These are phyloP conservation scores for Prunella himalayana DNA, from an alignment of 2,113 vertebrate species.

Conservation along the genomic window DNA sequence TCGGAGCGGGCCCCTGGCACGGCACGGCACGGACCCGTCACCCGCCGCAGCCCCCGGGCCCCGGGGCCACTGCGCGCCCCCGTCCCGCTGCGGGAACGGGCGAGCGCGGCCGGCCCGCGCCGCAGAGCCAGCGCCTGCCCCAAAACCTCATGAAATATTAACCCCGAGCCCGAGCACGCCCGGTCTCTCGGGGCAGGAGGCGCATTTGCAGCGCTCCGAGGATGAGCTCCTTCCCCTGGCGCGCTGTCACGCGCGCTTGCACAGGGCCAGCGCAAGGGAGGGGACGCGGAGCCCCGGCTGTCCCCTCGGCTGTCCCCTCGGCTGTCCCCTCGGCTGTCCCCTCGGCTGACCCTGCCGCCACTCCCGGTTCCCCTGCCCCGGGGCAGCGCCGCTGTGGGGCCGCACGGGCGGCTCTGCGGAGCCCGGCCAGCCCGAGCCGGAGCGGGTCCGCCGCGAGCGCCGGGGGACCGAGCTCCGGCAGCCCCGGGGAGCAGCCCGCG, in stretches of 20 bases:
- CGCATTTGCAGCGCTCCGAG: not conserved
- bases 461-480: not conserved
- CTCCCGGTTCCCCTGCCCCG: too few relatives aligned
- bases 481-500: not conserved
- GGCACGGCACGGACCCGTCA: fast-evolving
- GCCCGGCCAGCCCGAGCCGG: not conserved
- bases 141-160: constrained; percentile 64
- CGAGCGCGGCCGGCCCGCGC: not conserved
- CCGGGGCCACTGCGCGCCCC: fast-evolving
- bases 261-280: not conserved
- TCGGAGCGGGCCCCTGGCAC: fast-evolving
- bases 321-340: not conserved
- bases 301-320: not conserved
- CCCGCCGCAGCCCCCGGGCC: not conserved
- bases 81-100: fast-evolving
- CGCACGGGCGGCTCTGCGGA: too few relatives aligned
- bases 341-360: not conserved
- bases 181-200: not conserved
- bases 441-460: not conserved
- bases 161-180: not conserved
- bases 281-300: fast-evolving
- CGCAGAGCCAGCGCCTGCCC: not conserved
- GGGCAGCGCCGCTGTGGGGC: too few relatives aligned
- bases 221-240: not conserved
- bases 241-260: not conserved